phyloP scores from a whole-genome alignment of 2,113 vertebrate genomes.

The Ginglymostoma cirratum region DNA sequence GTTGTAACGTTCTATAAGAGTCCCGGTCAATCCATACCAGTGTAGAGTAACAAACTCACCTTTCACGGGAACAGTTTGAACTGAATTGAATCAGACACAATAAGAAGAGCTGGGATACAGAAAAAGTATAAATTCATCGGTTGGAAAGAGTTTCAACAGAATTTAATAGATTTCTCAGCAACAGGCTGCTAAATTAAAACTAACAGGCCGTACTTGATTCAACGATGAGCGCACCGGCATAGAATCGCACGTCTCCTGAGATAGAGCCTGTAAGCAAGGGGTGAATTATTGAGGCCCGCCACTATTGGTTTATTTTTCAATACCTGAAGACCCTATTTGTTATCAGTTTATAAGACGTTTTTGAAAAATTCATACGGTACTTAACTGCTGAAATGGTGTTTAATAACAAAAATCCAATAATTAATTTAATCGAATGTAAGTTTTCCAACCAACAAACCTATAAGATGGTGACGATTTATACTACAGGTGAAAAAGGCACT shows the following conservation, averaged over 20 bases:
- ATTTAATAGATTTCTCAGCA: neutral
- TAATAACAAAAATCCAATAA: neutral
- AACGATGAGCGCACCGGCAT: neutral
- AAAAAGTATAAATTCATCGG: neutral
- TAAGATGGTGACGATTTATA: neutral
- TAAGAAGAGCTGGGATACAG: neutral
- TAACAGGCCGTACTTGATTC: neutral
- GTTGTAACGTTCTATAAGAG: neutral
- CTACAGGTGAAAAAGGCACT: neutral
- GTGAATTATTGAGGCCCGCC: neutral
- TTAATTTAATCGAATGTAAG: neutral
- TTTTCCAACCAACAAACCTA: neutral
- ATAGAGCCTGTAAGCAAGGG: neutral
- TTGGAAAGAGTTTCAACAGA: neutral
- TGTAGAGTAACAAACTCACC: too few relatives aligned
- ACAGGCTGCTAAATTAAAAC: neutral
- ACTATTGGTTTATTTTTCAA: neutral
- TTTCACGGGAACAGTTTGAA: neutral
- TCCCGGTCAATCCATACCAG: too few relatives aligned
- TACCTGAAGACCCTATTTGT: neutral
- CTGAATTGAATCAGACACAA: neutral
- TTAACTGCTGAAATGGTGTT: neutral
- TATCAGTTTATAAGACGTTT: neutral
- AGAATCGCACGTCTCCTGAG: neutral
- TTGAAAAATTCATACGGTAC: neutral